Evolutionary conservation across 2,797 vertebrate genomes (phyloP).

Genomic region (Phylloscopus collybita): DNA sequence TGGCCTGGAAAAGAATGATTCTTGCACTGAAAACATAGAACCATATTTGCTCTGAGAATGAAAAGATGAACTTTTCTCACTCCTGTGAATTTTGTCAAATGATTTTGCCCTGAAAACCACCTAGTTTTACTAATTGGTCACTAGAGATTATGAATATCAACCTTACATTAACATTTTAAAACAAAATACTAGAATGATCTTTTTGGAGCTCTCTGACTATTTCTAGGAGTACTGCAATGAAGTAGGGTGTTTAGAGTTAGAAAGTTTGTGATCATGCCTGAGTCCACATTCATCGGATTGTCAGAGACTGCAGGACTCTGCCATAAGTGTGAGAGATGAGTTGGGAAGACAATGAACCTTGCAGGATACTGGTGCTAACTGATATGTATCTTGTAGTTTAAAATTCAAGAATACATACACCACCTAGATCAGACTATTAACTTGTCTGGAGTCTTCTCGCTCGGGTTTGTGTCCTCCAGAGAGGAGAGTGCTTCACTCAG

Average conservation of each 20-base stretch:
- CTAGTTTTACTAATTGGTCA: slow-evolving; percentile 1
- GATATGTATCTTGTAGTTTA: not conserved
- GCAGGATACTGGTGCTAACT: not conserved
- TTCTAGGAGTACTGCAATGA: not conserved
- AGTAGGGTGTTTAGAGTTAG: not conserved
- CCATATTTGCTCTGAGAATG: not conserved
- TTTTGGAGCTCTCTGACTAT: slow-evolving; percentile 12
- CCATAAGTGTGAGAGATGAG: not conserved
- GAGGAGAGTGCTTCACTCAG: not conserved
- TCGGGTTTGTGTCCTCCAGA: not conserved
- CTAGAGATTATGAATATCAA: not conserved
- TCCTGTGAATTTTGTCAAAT: not conserved
- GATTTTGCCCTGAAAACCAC: not conserved
- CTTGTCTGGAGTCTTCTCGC: slow-evolving; percentile 1
- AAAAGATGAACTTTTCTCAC: not conserved
- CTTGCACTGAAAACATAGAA: not conserved
- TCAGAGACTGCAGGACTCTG: not conserved
- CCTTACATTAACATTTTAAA: not conserved
- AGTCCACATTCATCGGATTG: slow-evolving; percentile 11
- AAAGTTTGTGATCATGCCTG: not conserved
- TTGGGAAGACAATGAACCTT: not conserved
- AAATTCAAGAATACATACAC: not conserved
- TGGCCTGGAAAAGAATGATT: not conserved
- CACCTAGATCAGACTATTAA: not conserved
- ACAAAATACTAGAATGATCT: not conserved